Evolutionary conservation across 2,888 invertebrate species (phyloP).

Genomic region (Cataglyphis cursor): DNA sequence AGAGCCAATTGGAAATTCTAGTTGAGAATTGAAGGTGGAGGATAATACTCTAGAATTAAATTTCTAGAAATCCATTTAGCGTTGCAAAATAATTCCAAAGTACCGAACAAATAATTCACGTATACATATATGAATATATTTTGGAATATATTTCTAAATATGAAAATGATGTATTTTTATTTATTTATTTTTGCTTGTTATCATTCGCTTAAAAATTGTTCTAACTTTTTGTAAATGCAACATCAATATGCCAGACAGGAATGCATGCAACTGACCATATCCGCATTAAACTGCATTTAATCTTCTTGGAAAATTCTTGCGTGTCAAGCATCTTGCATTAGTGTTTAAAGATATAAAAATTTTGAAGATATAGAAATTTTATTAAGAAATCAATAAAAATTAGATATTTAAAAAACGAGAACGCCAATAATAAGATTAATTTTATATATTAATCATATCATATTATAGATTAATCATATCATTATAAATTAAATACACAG

Average conservation of each 20-base stretch:
- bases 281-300: not conserved
- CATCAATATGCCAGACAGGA: not conserved
- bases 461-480: no score
- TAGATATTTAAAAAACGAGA: not conserved
- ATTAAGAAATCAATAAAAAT: not conserved
- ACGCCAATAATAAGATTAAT: not conserved
- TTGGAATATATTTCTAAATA: not conserved
- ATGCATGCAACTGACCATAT: not conserved
- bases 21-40: constrained; percentile 45
- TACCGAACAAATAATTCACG: not conserved
- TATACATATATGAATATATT: not conserved
- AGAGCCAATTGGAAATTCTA: constrained; percentile 60
- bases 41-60: constrained; percentile 62
- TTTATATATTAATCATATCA: no score
- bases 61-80: constrained; percentile 58
- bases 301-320: not conserved
- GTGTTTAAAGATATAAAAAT: not conserved
- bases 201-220: not conserved
- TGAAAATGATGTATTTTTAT: not conserved
- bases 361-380: not conserved
- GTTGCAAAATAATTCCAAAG: constrained; percentile 37
- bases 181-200: not conserved
- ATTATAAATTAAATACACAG: not conserved
- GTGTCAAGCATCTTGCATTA: not conserved
- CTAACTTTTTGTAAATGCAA: not conserved